Evolutionary conservation across 2,888 invertebrate genomes (phyloP), one percentile per base, ranked within the genome.

Genomic region (Epirrhoe alternata): DNA sequence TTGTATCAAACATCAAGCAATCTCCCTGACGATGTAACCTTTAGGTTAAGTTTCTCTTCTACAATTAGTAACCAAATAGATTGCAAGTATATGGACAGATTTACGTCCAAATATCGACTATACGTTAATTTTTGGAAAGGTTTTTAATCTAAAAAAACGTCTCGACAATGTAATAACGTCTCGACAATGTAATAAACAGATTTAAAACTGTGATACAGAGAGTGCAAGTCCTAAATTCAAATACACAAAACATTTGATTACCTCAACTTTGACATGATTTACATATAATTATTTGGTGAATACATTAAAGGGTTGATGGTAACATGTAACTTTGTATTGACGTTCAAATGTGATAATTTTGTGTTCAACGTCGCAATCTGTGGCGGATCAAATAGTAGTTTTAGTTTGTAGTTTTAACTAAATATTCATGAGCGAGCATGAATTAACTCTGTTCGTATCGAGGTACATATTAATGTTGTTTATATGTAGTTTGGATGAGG

Each of bases 221-320:
- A 7, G 14, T 47, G 52, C 50, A 68, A 56, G 63, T 59, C 53
- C 38, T 45, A 65, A 67, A 71, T 72, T 68, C 68, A 69, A 74
- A 73, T 68, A 47, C 50, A 61, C 61, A 31, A 71, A 76, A 77
- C 71, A 76, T 75, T 71, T 74, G 75, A 74, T 75, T 72, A 70
- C 61, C 65, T 61, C 56, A 60, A 68, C 61, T 62, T 62, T 50
- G 52, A 60, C 62, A 59, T 68, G 69, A 74, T 78, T 76, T 78
- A 74, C 80, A 78, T 78, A 76, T 59, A n/a, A n/a, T n/a, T n/a
- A 72, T 72, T 74, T 66, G 71, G 67, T 71, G 72, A 74, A 71
- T 68, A 72, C 50, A 55, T 56, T 69, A 64, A 64, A 51, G 57
- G 62, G 54, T 54, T 60, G 55, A 57, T 66, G 60, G 58, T 68